These are phyloP conservation scores for Anarsia innoxiella DNA, from an alignment of 2,888 invertebrate species.

Conservation along the genomic window DNA sequence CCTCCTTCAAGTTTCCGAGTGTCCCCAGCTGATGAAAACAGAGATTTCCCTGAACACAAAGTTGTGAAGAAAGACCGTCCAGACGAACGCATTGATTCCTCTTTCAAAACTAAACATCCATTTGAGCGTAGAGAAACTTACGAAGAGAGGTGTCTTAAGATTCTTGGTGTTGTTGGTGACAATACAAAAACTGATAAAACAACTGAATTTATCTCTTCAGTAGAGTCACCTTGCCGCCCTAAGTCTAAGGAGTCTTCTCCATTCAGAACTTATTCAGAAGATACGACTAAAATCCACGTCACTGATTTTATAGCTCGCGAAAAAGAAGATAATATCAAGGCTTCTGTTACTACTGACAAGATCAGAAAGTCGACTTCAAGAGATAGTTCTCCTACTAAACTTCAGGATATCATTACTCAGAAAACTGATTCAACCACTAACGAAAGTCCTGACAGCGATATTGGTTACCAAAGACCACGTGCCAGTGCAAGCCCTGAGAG, in stretches of 20 bases:
- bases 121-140: conserved; percentile 81
- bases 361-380: conserved; percentile 23
- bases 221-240: conserved; percentile 44
- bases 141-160: conserved; percentile 82
- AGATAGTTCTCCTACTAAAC: conserved; percentile 42
- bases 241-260: conserved; percentile 29
- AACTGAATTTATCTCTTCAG: conserved; percentile 38
- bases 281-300: conserved; percentile 21
- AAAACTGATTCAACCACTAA: conserved; percentile 17
- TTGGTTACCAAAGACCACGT: conserved; percentile 16
- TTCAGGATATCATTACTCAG: conserved; percentile 31
- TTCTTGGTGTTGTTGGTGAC: conserved; percentile 77
- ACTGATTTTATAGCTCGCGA: conserved; percentile 38
- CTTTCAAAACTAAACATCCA: conserved; percentile 70
- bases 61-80: conserved; percentile 42
- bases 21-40: conserved; percentile 46
- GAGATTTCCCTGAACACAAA: conserved; percentile 33
- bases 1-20: conserved; percentile 56
- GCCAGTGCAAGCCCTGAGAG: conserved; percentile 32
- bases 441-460: conserved; percentile 32
- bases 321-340: conserved; percentile 27
- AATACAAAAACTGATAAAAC: conserved; percentile 35
- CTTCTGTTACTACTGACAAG: conserved; percentile 12
- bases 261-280: conserved; percentile 3
- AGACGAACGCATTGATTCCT: conserved; percentile 28